Base-by-base conservation (phyloP, 1,140 invertebrate species). In the Cherax quadricarinatus region DNA sequence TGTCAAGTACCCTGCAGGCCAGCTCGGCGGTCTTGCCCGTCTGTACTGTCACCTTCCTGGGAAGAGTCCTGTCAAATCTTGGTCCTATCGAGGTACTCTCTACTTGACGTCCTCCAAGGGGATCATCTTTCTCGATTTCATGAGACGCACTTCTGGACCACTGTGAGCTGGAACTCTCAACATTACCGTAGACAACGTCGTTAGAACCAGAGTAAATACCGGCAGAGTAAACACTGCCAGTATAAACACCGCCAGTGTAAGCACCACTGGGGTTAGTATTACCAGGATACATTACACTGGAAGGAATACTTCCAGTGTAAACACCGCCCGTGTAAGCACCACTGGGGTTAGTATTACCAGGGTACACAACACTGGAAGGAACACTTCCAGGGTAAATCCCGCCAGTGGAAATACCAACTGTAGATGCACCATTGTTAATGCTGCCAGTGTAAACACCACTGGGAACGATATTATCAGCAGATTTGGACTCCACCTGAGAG, bases 41-140 rank as follows among this genome's bases (percentile, higher is more conserved):
- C 75, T 91, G 90, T 30, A 91, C 90, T 21, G 60, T 91, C 73
- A 91, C 84, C n/a, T 87, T 82, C 73, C 90, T 80, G 0, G 90
- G 75, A 12, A 91, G 90, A 5, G 78, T 79, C 57, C 90, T 57
- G 57, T 91, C 90, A 75, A 91, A 91, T 24, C 90, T 60, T 18
- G 90, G 90, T 41, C 90, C 90, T 3, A n/a, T 12, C n/a, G 16
- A n/a, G 48, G 70, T 16, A 16, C 18, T 82, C 24, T 81, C 53
- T 6, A 14, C 41, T 48, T 70, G 24, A 24, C 24, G 70, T 18
- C 24, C 70, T 1, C 21, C 83, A 12, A n/a, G 21, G 9, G 53
- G 24, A 48, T 66, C 4, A 14, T 86, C 70, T 51, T 49, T 6
- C 24, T 86, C 30, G n/a, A 21, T 41, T 49, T 84, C 66, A 18